A percentile compares a stretch with the other conserved stretches of the same genome.
phyloP scores from a whole-genome alignment of 2,113 vertebrate genomes.

The Gadus macrocephalus region DNA sequence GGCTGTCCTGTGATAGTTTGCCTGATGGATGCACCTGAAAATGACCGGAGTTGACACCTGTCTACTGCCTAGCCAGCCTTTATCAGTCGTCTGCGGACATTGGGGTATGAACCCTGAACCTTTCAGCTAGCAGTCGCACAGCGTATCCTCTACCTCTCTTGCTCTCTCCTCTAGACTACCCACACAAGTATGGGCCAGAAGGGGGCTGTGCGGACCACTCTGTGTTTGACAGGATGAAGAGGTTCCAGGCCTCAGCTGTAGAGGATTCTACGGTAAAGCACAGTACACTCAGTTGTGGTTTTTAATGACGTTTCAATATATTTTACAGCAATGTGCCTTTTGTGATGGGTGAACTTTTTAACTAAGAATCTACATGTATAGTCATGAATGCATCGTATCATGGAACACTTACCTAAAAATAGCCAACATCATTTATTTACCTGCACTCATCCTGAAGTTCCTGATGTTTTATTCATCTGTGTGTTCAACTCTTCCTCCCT shows the following conservation, averaged over 20 bases:
- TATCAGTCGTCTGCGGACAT: no score
- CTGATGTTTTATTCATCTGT: not conserved
- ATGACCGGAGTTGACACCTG: no score
- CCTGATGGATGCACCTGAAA: no score
- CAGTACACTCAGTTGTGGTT: not conserved
- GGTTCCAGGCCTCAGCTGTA: slow-evolving; percentile 82
- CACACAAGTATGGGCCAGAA: slow-evolving; percentile 93
- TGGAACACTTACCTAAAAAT: no score
- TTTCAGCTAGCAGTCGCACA: no score
- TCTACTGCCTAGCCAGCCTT: no score
- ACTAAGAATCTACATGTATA: no score
- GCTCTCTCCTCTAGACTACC: slow-evolving; percentile 78
- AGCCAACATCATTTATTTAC: not conserved
- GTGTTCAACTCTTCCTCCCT: not conserved
- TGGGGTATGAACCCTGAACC: no score
- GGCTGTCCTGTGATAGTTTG: no score
- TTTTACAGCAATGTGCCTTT: not conserved
- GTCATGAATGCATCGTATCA: no score
- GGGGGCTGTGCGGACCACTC: slow-evolving; percentile 94
- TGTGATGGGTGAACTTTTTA: no score
- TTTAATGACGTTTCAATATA: not conserved
- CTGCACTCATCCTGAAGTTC: not conserved
- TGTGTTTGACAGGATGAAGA: slow-evolving; percentile 94
- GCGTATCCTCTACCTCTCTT: slow-evolving; percentile 18
- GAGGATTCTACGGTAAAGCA: slow-evolving; percentile 69